These are phyloP conservation scores for Gouania willdenowi DNA, from an alignment of 2,797 vertebrate species.

Conservation along the genomic window DNA sequence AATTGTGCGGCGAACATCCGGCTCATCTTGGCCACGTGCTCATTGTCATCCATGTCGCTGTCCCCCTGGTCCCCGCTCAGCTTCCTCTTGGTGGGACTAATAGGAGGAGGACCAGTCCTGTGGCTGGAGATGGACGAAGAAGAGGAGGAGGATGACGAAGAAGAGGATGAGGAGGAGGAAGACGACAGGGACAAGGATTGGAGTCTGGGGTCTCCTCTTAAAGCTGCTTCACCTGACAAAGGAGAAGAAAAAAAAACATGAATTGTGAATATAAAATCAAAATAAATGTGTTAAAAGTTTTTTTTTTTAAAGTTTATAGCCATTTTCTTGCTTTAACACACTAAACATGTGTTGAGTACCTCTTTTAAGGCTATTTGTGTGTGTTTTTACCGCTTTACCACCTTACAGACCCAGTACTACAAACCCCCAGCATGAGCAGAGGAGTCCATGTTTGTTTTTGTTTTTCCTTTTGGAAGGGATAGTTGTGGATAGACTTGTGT, in stretches of 20 bases:
- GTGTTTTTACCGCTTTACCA: too few relatives aligned
- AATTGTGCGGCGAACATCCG: slow-evolving; percentile 89
- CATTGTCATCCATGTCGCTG: slow-evolving; percentile 87
- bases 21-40: slow-evolving; percentile 94
- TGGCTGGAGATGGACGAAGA: slow-evolving; percentile 80
- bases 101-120: slow-evolving; percentile 92
- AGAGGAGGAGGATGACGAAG: slow-evolving; percentile 60
- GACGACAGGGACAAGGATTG: slow-evolving; percentile 83
- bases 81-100: slow-evolving; percentile 96
- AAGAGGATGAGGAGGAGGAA: slow-evolving; percentile 71
- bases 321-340: too few relatives aligned
- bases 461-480: slow-evolving; percentile 64
- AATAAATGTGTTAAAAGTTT: too few relatives aligned
- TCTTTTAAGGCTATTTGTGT: too few relatives aligned
- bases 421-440: slow-evolving; percentile 44
- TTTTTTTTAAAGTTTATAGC: too few relatives aligned
- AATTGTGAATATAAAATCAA: not conserved
- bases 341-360: too few relatives aligned
- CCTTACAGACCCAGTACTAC: slow-evolving; percentile 5
- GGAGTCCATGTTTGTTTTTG: slow-evolving; percentile 54
- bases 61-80: slow-evolving; percentile 87
- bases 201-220: slow-evolving; percentile 91
- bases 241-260: not conserved
- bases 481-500: slow-evolving; percentile 47
- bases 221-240: slow-evolving; percentile 86